A percentile compares a stretch with the other conserved stretches of the same genome.
Evolutionary conservation across 2,888 invertebrate genomes (phyloP).

Genomic region (Drosophila dives): DNA sequence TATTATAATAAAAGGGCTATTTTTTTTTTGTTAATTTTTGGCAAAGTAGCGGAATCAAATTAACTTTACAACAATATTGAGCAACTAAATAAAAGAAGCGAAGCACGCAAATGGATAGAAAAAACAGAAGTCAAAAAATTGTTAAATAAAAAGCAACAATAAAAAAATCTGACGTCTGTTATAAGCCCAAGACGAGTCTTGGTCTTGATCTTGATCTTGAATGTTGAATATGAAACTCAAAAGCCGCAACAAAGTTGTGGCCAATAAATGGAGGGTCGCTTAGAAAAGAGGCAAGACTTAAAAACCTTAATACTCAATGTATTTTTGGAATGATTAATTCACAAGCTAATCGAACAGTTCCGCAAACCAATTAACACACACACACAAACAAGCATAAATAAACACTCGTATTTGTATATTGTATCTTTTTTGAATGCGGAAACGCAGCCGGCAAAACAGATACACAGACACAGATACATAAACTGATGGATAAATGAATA

Average conservation of each 20-base stretch:
- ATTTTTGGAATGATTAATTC: constrained; percentile 44
- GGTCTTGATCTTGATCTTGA: constrained; percentile 51
- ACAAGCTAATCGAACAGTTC: constrained; percentile 46
- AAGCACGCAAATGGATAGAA: not conserved
- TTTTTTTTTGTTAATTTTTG: not conserved
- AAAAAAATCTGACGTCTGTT: constrained; percentile 47
- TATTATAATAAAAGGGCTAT: constrained; percentile 10
- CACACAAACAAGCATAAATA: constrained; percentile 1
- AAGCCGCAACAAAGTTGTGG: constrained; percentile 5
- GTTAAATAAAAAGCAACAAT: constrained; percentile 40
- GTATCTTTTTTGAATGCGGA: constrained; percentile 59
- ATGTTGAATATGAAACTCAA: constrained; percentile 69
- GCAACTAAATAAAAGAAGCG: constrained; percentile 36
- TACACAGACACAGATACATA: constrained; percentile 9
- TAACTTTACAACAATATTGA: constrained; percentile 30
- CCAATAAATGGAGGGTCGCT: constrained; percentile 17
- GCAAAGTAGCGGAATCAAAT: constrained; percentile 38
- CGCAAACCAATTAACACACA: constrained; percentile 16
- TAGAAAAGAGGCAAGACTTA: constrained; percentile 25
- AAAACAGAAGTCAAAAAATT: constrained; percentile 59
- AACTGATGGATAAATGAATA: constrained; percentile 5
- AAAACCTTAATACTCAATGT: constrained; percentile 12
- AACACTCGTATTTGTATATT: constrained; percentile 19
- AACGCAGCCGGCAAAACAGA: constrained; percentile 40
- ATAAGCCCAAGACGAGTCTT: constrained; percentile 14